Conservation (phyloP, 2,113 vertebrate species). For the Cyanoramphus novaezelandiae region DNA sequence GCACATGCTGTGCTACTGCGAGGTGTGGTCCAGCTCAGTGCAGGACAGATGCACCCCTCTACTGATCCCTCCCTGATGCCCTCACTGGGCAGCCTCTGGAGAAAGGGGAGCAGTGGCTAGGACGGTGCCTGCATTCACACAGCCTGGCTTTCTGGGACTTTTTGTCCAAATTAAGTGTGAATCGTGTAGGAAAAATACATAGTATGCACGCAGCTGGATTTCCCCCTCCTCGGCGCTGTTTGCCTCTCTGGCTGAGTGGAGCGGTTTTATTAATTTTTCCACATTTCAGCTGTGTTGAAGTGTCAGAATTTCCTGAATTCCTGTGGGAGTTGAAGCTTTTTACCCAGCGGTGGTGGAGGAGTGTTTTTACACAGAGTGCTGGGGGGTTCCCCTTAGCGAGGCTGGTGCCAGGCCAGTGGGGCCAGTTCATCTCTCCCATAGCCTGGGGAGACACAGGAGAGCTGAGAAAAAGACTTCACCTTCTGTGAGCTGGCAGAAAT, state of each 20-base stretch:
- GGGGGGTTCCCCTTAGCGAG: not conserved
- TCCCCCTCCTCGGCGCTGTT: not conserved
- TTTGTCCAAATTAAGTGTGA: conserved; percentile 21
- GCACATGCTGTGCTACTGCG: not conserved
- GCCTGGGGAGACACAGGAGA: not conserved
- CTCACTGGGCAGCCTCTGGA: not conserved
- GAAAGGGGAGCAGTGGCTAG: rapidly evolving
- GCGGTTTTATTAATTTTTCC: conserved; percentile 27
- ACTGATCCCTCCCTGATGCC: rapidly evolving
- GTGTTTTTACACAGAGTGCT: not conserved
- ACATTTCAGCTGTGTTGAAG: not conserved
- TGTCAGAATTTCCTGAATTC: conserved; percentile 36
- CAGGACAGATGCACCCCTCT: not conserved
- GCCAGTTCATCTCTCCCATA: not conserved
- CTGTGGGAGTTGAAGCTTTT: not conserved
- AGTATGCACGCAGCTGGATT: not conserved
- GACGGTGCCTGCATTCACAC: not conserved
- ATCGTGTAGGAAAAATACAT: not conserved
- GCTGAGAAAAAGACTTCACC: not conserved
- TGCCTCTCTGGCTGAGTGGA: not conserved
- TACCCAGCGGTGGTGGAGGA: not conserved
- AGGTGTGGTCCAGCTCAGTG: not conserved
- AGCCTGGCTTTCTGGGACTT: not conserved
- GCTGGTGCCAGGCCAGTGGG: not conserved
- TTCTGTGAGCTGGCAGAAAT: not conserved